These are phyloP conservation scores for Coranthus polyacanthus DNA, from an alignment of 2,797 vertebrate genomes.

Conservation along the genomic window DNA sequence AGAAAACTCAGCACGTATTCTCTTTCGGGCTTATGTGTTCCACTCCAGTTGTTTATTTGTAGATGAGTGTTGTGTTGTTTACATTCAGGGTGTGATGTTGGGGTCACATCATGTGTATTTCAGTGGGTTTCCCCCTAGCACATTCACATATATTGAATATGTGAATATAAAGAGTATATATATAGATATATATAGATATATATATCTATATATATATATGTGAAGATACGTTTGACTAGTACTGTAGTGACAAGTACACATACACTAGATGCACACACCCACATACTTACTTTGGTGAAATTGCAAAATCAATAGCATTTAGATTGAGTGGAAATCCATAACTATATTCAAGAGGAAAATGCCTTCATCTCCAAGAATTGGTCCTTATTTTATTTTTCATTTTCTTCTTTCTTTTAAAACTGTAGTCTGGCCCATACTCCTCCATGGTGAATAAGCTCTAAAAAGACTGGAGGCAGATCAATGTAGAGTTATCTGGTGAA, in stretches of 20 bases:
- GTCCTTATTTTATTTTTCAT: conserved; percentile 51
- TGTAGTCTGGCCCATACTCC: conserved; percentile 31
- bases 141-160: neutral
- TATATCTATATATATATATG: no score
- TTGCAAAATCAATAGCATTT: conserved; percentile 59
- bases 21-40: conserved; percentile 12
- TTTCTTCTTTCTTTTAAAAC: conserved; percentile 43
- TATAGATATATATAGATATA: no score
- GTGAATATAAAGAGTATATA: no score
- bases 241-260: neutral
- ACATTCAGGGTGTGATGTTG: conserved; percentile 16
- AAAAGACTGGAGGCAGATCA: conserved; percentile 75
- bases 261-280: conserved; percentile 1
- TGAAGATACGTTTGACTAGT: no score
- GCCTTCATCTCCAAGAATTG: conserved; percentile 47
- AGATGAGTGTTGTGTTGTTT: conserved; percentile 21
- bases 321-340: conserved; percentile 63
- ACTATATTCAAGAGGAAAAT: conserved; percentile 53
- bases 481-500: conserved; percentile 64
- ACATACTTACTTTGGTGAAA: conserved; percentile 8
- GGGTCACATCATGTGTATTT: conserved; percentile 23
- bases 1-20: conserved; percentile 16
- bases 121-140: conserved; percentile 11
- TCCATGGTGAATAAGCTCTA: conserved; percentile 52
- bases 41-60: conserved; percentile 30